These are phyloP conservation scores for Dermochelys coriacea DNA, from an alignment of 2,797 vertebrate genomes.

Conservation along the genomic window DNA sequence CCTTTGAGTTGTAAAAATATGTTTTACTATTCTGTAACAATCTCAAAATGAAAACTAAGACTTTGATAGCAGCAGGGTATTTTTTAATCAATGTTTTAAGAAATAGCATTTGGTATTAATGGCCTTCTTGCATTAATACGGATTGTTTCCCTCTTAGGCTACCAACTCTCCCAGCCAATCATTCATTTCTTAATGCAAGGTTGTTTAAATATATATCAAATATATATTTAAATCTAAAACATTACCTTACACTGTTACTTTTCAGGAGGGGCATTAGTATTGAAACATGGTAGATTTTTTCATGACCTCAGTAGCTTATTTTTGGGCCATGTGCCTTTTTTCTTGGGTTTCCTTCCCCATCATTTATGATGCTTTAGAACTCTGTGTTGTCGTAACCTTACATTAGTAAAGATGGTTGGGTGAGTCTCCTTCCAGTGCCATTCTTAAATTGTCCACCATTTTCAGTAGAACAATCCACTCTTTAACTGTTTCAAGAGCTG, in stretches of 20 bases:
- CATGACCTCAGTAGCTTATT: background rate
- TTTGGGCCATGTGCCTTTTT: background rate
- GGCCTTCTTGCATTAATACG: background rate
- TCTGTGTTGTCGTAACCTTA: background rate
- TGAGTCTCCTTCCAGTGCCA: background rate
- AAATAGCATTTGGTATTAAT: background rate
- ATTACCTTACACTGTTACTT: background rate
- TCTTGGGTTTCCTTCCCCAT: background rate
- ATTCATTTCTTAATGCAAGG: background rate
- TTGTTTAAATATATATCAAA: background rate
- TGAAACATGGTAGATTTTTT: background rate
- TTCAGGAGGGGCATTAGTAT: background rate
- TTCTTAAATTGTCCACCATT: background rate
- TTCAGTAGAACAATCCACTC: background rate
- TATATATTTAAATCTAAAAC: background rate
- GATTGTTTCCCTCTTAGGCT: background rate
- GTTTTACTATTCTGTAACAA: background rate
- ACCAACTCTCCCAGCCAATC: background rate
- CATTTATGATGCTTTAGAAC: background rate
- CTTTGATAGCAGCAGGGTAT: background rate
- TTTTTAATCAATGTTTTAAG: background rate
- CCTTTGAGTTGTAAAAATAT: background rate
- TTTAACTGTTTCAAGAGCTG: background rate
- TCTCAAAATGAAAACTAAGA: accelerated
- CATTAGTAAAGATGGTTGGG: background rate